Base-by-base conservation (phyloP, 1,140 invertebrate species). In the Aradophagus sp. region DNA sequence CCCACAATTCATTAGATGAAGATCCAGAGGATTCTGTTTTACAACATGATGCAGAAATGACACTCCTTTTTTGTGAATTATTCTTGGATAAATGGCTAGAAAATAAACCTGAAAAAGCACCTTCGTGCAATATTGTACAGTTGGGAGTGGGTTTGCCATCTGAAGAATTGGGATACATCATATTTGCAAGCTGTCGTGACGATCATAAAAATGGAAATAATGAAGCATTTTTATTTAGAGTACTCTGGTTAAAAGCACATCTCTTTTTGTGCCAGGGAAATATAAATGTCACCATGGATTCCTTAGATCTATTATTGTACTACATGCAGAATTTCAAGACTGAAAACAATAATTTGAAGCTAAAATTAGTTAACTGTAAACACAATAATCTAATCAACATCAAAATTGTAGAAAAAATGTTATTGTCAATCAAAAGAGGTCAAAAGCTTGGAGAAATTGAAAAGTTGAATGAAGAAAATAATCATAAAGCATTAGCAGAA, bases 51-150 rank as follows among this genome's bases (percentile, higher is more conserved):
- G 85, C 86, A 8, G 81, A 87, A 73, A 87, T 88, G 72, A 90
- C 90, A 62, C 78, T 92, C 13, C 76, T 92, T 8, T 89, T 86
- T 74, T 89, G 89, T 48, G 92, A 92, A 85, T 81, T 92, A 31
- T 79, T 82, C 52, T 83, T 89, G 0, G 88, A 89, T 78, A 83
- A 83, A 61, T 89, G 88, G 85, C 62, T 90, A 3, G 80, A 79
- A 32, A 82, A 82, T 50, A 88, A 87, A 75, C 87, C 87, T 10
- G 80, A 87, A 41, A 76, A 83, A 17, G 77, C 87, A 58, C 81
- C 81, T 31, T 50, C 36, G 10, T 47, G 76, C 8, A 81, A 66
- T 14, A 67, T 81, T 3, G 66, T 78, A 42, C 77, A 68, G 34
- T 66, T 84, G 13, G 81, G 82, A 0, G 81, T 81, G 32, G 84